Conservation (phyloP, 1,140 invertebrate genomes). For the Heliconius nattereri region DNA sequence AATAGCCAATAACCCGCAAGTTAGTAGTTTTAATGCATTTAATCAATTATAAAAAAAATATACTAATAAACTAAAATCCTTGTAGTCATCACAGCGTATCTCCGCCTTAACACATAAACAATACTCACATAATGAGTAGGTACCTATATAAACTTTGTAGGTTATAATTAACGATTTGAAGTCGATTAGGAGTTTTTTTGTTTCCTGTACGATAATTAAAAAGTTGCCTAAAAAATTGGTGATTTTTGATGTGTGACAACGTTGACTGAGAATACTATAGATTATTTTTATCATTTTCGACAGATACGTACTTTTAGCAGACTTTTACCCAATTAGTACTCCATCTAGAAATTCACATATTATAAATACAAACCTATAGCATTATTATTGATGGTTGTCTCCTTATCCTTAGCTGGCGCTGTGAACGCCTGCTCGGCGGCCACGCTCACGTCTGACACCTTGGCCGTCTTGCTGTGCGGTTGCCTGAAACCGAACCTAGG, state of each 20-base stretch:
- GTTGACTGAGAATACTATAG: background rate
- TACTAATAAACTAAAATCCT: background rate
- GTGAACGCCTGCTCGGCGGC: conserved; percentile 73
- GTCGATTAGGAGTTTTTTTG: background rate
- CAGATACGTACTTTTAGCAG: background rate
- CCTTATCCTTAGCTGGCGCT: conserved; percentile 67
- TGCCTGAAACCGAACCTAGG: conserved; percentile 81
- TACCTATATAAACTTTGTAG: background rate
- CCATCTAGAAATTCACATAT: background rate
- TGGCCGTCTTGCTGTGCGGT: conserved; percentile 74
- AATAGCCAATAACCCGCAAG: too few relatives aligned
- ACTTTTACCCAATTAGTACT: background rate
- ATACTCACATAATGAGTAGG: background rate
- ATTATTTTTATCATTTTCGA: too few relatives aligned
- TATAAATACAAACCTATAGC: conserved; percentile 60
- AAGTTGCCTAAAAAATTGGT: background rate
- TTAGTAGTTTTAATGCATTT: background rate
- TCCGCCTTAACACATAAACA: background rate
- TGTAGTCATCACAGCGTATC: background rate
- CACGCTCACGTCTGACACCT: conserved; percentile 75
- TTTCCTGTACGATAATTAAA: conserved; percentile 2
- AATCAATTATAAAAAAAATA: background rate
- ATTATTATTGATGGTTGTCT: conserved; percentile 72
- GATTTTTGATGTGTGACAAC: background rate
- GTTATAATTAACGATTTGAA: background rate